phyloP scores from a whole-genome alignment of 2,113 vertebrate genomes.

The Labeo catla region DNA sequence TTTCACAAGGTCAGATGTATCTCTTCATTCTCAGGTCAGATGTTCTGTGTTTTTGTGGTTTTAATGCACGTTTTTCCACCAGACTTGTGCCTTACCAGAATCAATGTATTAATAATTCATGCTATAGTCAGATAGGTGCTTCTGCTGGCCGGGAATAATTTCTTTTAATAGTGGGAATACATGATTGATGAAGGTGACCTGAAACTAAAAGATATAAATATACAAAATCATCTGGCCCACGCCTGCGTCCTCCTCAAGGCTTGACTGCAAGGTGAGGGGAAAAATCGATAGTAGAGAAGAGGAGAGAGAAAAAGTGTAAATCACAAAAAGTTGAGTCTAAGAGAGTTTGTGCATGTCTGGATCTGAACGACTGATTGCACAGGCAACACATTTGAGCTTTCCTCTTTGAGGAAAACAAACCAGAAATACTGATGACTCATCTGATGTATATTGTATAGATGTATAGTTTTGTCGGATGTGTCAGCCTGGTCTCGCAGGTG shows the following conservation, averaged over 20 bases:
- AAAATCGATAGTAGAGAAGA: not conserved
- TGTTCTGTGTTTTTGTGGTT: slow-evolving; percentile 19
- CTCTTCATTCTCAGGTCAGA: not conserved
- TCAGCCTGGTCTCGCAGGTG: too few relatives aligned
- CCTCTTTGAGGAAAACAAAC: too few relatives aligned
- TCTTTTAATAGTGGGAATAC: slow-evolving; percentile 44
- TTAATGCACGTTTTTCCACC: slow-evolving; percentile 4
- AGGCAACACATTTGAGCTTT: too few relatives aligned
- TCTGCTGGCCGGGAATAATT: slow-evolving; percentile 21
- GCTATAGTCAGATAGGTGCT: not conserved
- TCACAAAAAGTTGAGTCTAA: not conserved
- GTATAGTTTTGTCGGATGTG: not conserved
- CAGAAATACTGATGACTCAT: too few relatives aligned
- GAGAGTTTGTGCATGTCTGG: not conserved
- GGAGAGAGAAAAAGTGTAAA: not conserved
- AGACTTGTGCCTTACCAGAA: slow-evolving; percentile 31
- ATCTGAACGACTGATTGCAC: too few relatives aligned
- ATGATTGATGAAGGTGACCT: slow-evolving; percentile 53
- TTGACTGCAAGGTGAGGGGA: not conserved
- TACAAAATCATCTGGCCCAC: slow-evolving; percentile 16
- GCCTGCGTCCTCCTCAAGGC: not conserved
- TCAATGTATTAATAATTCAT: slow-evolving; percentile 50
- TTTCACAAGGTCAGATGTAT: not conserved
- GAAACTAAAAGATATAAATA: slow-evolving; percentile 42
- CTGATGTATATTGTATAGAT: too few relatives aligned